Evolutionary conservation across 1,140 invertebrate species (phyloP).

Genomic region (Aphaenogaster ashmeadi): DNA sequence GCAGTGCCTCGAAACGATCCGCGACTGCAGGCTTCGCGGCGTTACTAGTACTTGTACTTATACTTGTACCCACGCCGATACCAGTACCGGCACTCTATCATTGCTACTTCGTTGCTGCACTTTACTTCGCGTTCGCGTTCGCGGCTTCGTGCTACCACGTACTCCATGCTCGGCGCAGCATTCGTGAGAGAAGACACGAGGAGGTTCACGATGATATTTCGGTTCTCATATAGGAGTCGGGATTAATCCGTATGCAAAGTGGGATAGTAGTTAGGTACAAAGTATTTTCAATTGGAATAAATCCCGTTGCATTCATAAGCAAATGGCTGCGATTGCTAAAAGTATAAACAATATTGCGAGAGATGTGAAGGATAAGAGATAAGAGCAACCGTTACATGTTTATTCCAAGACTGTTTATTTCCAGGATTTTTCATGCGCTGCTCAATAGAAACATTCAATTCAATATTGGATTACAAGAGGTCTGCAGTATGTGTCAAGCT

Average conservation of each 20-base stretch:
- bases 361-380: not conserved
- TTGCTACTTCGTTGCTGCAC: constrained; percentile 61
- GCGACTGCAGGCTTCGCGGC: constrained; percentile 57
- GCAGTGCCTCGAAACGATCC: constrained; percentile 56
- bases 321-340: not conserved
- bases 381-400: not conserved
- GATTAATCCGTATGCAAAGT: constrained; percentile 52
- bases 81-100: constrained; percentile 59
- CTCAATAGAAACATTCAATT: constrained; percentile 47
- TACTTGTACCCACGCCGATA: constrained; percentile 54
- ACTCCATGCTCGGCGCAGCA: constrained; percentile 4
- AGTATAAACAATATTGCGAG: constrained; percentile 29
- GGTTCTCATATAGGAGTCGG: constrained; percentile 7
- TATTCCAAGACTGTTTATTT: not conserved
- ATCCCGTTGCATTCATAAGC: constrained; percentile 27
- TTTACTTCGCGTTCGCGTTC: constrained; percentile 52
- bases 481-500: constrained; percentile 31
- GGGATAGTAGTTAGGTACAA: constrained; percentile 1
- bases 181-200: constrained; percentile 24
- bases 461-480: constrained; percentile 25
- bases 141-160: constrained; percentile 38
- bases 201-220: constrained; percentile 43
- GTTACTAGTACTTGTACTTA: constrained; percentile 48
- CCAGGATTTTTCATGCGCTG: not conserved
- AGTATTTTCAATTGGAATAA: constrained; percentile 20